These are phyloP conservation scores for Itoplectis maculator DNA, from an alignment of 2,888 invertebrate species.

Conservation along the genomic window DNA sequence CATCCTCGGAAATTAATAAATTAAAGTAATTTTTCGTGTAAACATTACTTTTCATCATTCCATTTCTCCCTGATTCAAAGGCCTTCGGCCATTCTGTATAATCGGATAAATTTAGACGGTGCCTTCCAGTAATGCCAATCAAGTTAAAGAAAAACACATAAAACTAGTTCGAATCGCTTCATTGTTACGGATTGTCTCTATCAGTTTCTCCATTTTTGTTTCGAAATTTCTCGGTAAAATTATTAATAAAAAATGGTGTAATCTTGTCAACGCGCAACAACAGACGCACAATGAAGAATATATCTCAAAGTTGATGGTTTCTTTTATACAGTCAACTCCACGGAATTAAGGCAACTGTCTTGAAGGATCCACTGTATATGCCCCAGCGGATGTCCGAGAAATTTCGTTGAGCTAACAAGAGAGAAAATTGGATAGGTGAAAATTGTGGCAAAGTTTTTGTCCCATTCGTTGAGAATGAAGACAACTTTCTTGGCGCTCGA, in stretches of 20 bases:
- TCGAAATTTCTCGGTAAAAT: no score
- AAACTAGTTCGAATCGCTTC: no score
- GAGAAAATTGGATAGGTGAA: not conserved
- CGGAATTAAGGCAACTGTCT: not conserved
- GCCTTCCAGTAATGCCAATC: no score
- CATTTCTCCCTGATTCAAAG: constrained; percentile 3
- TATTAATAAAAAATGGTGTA: no score
- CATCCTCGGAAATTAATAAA: not conserved
- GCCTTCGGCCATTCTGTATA: not conserved
- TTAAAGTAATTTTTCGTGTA: constrained; percentile 49
- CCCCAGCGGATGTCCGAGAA: not conserved
- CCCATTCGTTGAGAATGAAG: constrained; percentile 46
- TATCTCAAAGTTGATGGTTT: no score
- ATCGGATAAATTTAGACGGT: not conserved
- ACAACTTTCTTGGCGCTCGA: constrained; percentile 58
- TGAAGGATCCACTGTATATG: not conserved
- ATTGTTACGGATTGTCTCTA: no score
- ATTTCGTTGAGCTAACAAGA: not conserved
- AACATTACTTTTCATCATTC: constrained; percentile 39
- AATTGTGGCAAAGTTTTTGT: constrained; percentile 8
- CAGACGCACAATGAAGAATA: no score
- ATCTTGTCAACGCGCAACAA: no score
- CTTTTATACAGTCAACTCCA: no score
- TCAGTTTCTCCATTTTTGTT: no score
- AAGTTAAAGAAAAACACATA: no score